Evolutionary conservation across 1,140 invertebrate genomes (phyloP), one percentile per base, ranked within the genome.

Genomic region (Agraylea sexmaculata): DNA sequence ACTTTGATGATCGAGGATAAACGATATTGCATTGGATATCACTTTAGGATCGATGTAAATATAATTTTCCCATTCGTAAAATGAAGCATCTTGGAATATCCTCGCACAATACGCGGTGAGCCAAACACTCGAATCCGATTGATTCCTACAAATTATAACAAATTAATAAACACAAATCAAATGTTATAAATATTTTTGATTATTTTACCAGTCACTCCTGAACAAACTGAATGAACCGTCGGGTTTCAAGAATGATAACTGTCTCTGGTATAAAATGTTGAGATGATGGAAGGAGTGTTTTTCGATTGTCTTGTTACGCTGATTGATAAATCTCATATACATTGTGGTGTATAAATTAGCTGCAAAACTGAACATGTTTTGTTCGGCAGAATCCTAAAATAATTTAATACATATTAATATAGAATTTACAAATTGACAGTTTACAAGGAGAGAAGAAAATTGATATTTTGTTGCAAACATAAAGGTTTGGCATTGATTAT

Each of bases 341-440:
- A 87, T 69, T 0, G 87, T 78, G 1, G 87, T 89, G 58, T 91
- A 88, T 55, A 95, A 75, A 62, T 91, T 95, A 3, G 81, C 84
- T 0, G 88, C 92, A 62, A 95, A 95, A 47, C 89, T 92, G 64
- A 92, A 96, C 71, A 94, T 87, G 52, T 87, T 92, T 59, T 93
- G 88, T 60, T 96, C 91, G 0, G 78, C 89, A 4, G 82, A 85
- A 54, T 91, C 89, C 67, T 77, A 52, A 18, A 53, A 51, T 42
- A 0, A 23, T 17, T 29, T 27, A 25, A 42, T 19, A 35, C 30
- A 41, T n/a, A 23, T 38, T 8, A 17, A 35, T 10, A n/a, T n/a
- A n/a, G n/a, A n/a, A n/a, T n/a, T n/a, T n/a, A n/a, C n/a, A n/a
- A n/a, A n/a, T n/a, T n/a, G n/a, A n/a, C n/a, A n/a, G n/a, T n/a